Base-by-base conservation (phyloP, 2,888 invertebrate genomes). In the Hirtodrosophila cameraria region DNA sequence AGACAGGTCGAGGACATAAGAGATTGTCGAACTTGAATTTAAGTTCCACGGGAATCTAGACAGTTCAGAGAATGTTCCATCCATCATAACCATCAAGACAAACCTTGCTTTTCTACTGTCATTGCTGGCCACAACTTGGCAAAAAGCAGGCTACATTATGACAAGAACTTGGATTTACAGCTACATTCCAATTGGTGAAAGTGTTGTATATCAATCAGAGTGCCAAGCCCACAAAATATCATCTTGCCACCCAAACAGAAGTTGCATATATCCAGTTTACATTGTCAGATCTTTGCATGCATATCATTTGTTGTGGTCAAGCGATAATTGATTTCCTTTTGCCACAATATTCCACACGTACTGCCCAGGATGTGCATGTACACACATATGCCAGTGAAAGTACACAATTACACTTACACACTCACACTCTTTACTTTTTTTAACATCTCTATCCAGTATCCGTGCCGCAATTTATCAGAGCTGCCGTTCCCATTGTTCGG, bases 281-380 rank as follows among this genome's bases (percentile, higher is more conserved):
- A 33, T 35, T n/a, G 30, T 6, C 25, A 7, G 12, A 27, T 12
- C 35, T 42, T 42, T 43, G 15, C 36, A 23, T 49, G 23, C 43
- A 57, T 35, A 57, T 59, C 55, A 66, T 65, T 59, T 78, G 23
- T 18, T 46, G 38, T 49, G 54, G 62, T 18, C 48, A 20, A 38
- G 25, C 42, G 49, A 61, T 60, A 71, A 82, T 82, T 75, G 76
- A 75, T 82, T 78, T 78, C 60, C 42, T 27, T 52, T 50, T 31
- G 45, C 57, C 55, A 52, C 52, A 54, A 45, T 8, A 30, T 13
- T 13, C 11, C 11, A 43, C 28, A 20, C 6, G 18, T 28, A 13
- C n/a, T 18, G n/a, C n/a, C 11, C 16, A 20, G 30, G 12, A 18
- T 28, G 18, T 36, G 27, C 27, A 35, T 1, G 9, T 18, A 18